Evolutionary conservation across 1,140 invertebrate species (phyloP).

Genomic region (Drosophila elegans): DNA sequence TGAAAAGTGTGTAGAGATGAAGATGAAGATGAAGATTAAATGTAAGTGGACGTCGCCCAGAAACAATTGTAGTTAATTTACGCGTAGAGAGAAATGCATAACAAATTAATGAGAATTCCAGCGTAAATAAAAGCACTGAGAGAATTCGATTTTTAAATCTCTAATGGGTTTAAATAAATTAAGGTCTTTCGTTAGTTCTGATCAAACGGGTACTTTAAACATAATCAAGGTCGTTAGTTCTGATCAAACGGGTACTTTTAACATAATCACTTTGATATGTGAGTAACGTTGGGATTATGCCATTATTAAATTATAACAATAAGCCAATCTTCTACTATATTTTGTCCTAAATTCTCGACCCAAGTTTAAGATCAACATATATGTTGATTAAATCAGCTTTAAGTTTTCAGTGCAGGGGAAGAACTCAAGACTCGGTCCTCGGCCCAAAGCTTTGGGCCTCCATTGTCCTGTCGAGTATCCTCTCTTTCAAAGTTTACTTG

Average conservation of each 20-base stretch:
- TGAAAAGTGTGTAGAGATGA: slow-evolving; percentile 52
- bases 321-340: too few relatives aligned
- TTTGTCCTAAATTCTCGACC: too few relatives aligned
- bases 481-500: slow-evolving; percentile 74
- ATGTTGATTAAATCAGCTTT: background rate
- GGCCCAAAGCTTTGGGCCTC: slow-evolving; percentile 21
- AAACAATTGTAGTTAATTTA: slow-evolving; percentile 82
- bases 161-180: too few relatives aligned
- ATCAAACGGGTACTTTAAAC: too few relatives aligned
- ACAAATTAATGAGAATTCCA: slow-evolving; percentile 72
- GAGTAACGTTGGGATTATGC: too few relatives aligned
- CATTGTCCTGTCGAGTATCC: slow-evolving; percentile 39
- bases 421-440: slow-evolving; percentile 23
- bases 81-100: slow-evolving; percentile 70
- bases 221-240: too few relatives aligned
- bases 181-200: too few relatives aligned
- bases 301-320: too few relatives aligned
- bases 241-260: too few relatives aligned
- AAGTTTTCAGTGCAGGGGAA: slow-evolving; percentile 16
- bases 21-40: slow-evolving; percentile 77
- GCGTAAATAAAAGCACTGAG: slow-evolving; percentile 30
- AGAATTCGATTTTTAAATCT: too few relatives aligned
- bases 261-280: too few relatives aligned
- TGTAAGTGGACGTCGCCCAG: slow-evolving; percentile 67
- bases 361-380: background rate